A percentile compares a stretch with the other conserved stretches of the same genome.
Conservation (phyloP, 2,888 invertebrate genomes). For the Parnassius glacialis region DNA sequence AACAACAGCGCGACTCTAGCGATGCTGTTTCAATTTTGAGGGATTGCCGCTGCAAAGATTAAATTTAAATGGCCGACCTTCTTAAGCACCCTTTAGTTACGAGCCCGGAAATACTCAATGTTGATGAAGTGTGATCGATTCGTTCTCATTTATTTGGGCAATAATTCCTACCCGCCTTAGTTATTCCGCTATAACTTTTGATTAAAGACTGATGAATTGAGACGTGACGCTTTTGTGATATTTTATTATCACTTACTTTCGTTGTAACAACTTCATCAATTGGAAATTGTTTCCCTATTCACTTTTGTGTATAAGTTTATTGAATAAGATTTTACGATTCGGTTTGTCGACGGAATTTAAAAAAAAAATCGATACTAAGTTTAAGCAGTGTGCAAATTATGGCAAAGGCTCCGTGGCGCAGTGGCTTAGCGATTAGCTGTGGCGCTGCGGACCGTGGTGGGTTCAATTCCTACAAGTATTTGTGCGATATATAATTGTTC, state of each 20-base stretch:
- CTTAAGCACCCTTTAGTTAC: not conserved
- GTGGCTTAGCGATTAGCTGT: too few species aligned
- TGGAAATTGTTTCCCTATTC: not conserved
- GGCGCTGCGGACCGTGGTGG: too few species aligned
- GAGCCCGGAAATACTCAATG: conserved; percentile 11
- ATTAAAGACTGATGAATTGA: conserved; percentile 23
- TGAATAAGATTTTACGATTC: too few species aligned
- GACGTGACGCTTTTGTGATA: conserved; percentile 17
- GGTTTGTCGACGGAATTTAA: too few species aligned
- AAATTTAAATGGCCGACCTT: conserved; percentile 12
- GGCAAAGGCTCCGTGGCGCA: too few species aligned
- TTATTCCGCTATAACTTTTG: conserved; percentile 16
- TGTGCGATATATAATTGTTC: too few species aligned
- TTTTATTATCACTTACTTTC: conserved; percentile 18
- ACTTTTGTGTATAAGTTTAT: too few species aligned
- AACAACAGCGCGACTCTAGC: not conserved
- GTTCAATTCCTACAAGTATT: too few species aligned
- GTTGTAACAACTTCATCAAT: not conserved
- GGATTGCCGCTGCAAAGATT: conserved; percentile 11
- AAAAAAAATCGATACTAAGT: too few species aligned
- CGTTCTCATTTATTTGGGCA: conserved; percentile 7
- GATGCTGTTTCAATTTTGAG: conserved; percentile 10
- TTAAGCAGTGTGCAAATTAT: too few species aligned
- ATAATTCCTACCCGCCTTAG: conserved; percentile 16
- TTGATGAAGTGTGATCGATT: conserved; percentile 23